phyloP scores from a whole-genome alignment of 37 sponge, comb jelly and placozoan genomes.

The Haliclona indistincta region DNA sequence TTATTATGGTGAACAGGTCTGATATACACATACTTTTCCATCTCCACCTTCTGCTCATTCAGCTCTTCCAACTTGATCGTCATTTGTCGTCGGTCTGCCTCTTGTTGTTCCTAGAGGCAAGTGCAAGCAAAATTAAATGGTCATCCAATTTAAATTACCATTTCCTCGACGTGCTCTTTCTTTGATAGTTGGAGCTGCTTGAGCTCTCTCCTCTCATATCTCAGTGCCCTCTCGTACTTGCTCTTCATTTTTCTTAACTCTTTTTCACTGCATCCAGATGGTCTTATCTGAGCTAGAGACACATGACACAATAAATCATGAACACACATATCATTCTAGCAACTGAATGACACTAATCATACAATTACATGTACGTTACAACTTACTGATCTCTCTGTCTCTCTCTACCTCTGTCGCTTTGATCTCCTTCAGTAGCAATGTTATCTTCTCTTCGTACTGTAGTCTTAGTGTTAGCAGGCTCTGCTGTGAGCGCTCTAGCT shows the following conservation, averaged over 20 bases:
- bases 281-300: slow-evolving; percentile 22
- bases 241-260: slow-evolving; percentile 58
- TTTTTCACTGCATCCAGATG: slow-evolving; percentile 23
- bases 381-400: slow-evolving; percentile 80
- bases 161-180: slow-evolving; percentile 71
- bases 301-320: background rate
- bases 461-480: slow-evolving; percentile 74
- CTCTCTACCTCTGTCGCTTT: slow-evolving; percentile 68
- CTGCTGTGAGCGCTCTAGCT: slow-evolving; percentile 86
- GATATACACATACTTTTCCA: too few species aligned
- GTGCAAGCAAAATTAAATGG: too few species aligned
- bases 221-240: slow-evolving; percentile 55
- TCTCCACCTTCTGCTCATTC: slow-evolving; percentile 79
- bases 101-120: slow-evolving; percentile 60
- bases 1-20: too few species aligned
- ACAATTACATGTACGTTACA: too few species aligned
- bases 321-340: background rate
- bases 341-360: too few species aligned
- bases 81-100: slow-evolving; percentile 54
- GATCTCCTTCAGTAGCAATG: slow-evolving; percentile 72
- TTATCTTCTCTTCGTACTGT: slow-evolving; percentile 96
- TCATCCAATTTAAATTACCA: slow-evolving; percentile 55
- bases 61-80: slow-evolving; percentile 72
- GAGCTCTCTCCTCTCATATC: slow-evolving; percentile 40
- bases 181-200: slow-evolving; percentile 58